phyloP scores from a whole-genome alignment of 2,113 vertebrate genomes.

The Cinclus mexicanus region DNA sequence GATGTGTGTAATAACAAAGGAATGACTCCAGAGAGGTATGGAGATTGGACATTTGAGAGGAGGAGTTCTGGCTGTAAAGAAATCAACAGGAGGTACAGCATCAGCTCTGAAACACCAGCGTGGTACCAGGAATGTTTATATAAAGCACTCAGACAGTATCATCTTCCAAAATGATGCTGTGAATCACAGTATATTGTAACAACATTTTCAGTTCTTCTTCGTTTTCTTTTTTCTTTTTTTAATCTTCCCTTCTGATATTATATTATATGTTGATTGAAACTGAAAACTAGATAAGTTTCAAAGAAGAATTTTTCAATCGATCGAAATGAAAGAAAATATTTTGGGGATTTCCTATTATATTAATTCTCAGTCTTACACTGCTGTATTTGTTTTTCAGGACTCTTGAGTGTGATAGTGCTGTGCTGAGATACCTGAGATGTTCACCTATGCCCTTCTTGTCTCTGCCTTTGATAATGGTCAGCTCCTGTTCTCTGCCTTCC shows the following conservation, averaged over 20 bases:
- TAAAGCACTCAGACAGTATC: background rate
- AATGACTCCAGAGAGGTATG: background rate
- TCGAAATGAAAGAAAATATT: background rate
- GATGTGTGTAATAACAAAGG: background rate
- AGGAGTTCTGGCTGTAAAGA: background rate
- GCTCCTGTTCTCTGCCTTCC: background rate
- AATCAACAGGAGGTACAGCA: background rate
- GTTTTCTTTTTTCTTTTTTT: background rate
- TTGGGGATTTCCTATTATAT: background rate
- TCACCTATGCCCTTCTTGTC: background rate
- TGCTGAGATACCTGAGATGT: background rate
- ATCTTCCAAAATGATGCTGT: background rate
- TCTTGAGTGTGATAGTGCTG: background rate
- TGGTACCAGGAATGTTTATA: background rate
- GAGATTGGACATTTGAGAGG: background rate
- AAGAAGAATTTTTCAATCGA: background rate
- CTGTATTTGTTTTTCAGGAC: background rate
- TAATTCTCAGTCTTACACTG: background rate
- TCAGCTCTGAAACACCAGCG: background rate
- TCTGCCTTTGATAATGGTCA: background rate
- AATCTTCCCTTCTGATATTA: background rate
- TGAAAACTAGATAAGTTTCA: background rate
- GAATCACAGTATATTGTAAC: background rate
- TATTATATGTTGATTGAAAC: background rate
- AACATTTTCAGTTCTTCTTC: background rate